Evolutionary conservation across 2,113 vertebrate genomes (phyloP), one percentile per base, ranked within the genome.

Genomic region (Nanorana parkeri): DNA sequence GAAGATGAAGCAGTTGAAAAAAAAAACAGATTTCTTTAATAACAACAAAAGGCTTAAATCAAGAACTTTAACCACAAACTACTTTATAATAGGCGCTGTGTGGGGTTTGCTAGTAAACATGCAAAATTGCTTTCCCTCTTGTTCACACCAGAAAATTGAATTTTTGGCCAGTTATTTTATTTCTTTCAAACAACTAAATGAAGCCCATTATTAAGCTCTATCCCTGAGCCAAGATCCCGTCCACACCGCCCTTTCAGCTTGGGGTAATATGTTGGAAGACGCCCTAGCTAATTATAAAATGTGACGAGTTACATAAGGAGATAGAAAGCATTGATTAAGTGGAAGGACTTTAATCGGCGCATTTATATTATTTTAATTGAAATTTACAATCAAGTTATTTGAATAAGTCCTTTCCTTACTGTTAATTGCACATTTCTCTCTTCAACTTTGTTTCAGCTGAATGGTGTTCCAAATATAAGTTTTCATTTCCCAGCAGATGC

Each of bases 171-270:
- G 51, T 68, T 58, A 21, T 58, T 60, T 68, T 79, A 51, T 80
- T 69, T 69, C 78, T 56, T 69, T 77, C 66, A 47, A 41, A 80
- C 71, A 21, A 68, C 21, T 69, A 69, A 80, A 56, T 52, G n/a
- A 61, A 68, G 60, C 21, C 28, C 41, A 69, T 68, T 66, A 80
- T 80, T 80, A 80, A 61, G 58, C 55, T 52, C 17, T 51, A 47
- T 36, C 17, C 5, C 32, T 68, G 54, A 56, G 66, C 78, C 78
- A 80, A 80, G 66, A 80, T 61, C 67, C 28, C 51, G 55, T 80
- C 78, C 32, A 36, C 78, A 80, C 78, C 26, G 21, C 77, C n/a
- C 68, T 79, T 61, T 69, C 78, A 80, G 78, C 66, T 69, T 41
- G 52, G 66, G 65, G 28, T 79, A 68, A 79, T 54, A 55, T 32